These are phyloP conservation scores for Iphiclides podalirius DNA, from an alignment of 2,888 invertebrate species.

Conservation along the genomic window DNA sequence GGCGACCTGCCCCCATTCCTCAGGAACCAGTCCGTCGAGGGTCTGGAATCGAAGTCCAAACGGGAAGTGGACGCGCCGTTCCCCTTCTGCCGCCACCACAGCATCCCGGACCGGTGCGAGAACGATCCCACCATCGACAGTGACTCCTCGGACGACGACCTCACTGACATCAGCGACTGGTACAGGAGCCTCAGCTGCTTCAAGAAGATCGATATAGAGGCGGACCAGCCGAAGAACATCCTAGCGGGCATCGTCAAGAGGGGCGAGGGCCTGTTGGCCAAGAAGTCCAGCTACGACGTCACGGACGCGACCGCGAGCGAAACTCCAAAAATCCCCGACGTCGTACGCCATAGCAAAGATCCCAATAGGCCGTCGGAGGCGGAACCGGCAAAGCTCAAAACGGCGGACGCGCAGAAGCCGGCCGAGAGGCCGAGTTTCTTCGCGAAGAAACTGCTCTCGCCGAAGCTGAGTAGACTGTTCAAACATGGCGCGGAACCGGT, in stretches of 20 bases:
- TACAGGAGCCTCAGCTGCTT: constrained; percentile 39
- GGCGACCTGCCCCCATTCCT: constrained; percentile 54
- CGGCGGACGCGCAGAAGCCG: constrained; percentile 32
- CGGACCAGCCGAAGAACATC: constrained; percentile 42
- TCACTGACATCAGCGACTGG: constrained; percentile 36
- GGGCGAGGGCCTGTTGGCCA: constrained; percentile 44
- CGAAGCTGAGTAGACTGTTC: constrained; percentile 66
- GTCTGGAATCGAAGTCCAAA: constrained; percentile 52
- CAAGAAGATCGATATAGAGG: constrained; percentile 37
- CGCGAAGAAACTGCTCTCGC: constrained; percentile 63
- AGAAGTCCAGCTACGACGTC: constrained; percentile 57
- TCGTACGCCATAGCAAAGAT: constrained; percentile 56
- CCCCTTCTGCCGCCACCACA: constrained; percentile 55
- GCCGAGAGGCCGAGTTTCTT: constrained; percentile 58
- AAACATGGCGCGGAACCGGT: constrained; percentile 52
- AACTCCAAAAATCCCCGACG: background rate
- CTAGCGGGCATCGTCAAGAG: constrained; percentile 46
- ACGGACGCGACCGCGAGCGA: constrained; percentile 37
- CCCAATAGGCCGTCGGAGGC: constrained; percentile 48
- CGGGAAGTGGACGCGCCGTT: constrained; percentile 39
- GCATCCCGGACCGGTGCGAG: constrained; percentile 46
- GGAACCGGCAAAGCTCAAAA: constrained; percentile 44
- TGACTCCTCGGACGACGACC: constrained; percentile 45
- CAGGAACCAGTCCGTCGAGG: constrained; percentile 70
- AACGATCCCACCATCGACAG: constrained; percentile 32